phyloP scores from a whole-genome alignment of 2,797 vertebrate species.

The Thripadectes ignobilis region DNA sequence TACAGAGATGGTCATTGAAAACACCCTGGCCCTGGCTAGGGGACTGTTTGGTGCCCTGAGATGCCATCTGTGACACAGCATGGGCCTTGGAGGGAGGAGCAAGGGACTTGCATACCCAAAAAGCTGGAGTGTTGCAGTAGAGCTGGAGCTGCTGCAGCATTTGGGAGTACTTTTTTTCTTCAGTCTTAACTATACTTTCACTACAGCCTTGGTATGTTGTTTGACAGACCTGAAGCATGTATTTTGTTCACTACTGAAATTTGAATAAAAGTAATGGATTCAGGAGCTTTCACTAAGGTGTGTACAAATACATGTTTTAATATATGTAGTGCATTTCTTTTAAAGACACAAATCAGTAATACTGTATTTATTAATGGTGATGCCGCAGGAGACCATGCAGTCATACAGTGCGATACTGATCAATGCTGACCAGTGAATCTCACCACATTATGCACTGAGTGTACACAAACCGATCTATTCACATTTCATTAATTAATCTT shows the following conservation, averaged over 20 bases:
- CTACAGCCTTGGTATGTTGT: neutral
- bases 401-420: neutral
- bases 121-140: neutral
- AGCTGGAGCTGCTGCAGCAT: neutral
- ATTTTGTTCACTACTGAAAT: neutral
- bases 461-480: neutral
- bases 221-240: neutral
- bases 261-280: neutral
- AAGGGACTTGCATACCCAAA: accelerated
- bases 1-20: accelerated
- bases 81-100: neutral
- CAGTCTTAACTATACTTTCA: neutral
- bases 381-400: neutral
- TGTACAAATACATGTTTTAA: neutral
- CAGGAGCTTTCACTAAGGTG: neutral
- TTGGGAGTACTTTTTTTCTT: neutral
- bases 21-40: neutral
- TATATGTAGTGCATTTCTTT: neutral
- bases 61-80: neutral
- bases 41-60: neutral
- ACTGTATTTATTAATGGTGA: neutral
- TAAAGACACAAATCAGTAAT: neutral
- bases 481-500: neutral
- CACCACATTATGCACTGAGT: neutral
- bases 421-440: neutral